Evolutionary conservation across 2,888 invertebrate species (phyloP), one percentile per base, ranked within the genome.

Genomic region (Cheiracanthium punctorium): DNA sequence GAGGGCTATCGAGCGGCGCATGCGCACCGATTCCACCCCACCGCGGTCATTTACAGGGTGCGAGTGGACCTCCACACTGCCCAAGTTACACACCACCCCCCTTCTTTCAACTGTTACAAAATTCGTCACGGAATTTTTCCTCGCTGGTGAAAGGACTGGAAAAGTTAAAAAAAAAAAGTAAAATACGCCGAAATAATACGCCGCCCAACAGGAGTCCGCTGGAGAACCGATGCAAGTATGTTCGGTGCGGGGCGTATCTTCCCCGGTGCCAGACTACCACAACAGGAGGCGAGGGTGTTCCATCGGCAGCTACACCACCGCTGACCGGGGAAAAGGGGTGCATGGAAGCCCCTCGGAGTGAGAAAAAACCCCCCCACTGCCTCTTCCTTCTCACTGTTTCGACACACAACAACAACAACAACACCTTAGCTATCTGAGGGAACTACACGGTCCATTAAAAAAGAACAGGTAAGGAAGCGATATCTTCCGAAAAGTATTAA

Each of bases 31-130:
- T 41, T 48, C 80, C 74, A 43, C 33, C 85, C 71, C 85, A 86
- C 85, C 80, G 85, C 85, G 85, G 85, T 86, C 85, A 86, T 86
- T 86, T 86, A 75, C 85, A 86, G 85, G 85, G 85, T 65, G 73
- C 73, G 84, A 85, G 79, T 32, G 58, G 79, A 64, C 84, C 73
- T 69, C 30, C 48, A 43, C 71, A 73, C 76, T 24, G 73, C 48
- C 32, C 29, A 73, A 58, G 10, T 52, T 17, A 30, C 28, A 20
- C 70, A 37, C 70, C 37, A 29, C 72, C 72, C 30, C 72, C 72
- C 30, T 70, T 17, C 72, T 32, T n/a, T n/a, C n/a, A n/a, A n/a
- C n/a, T n/a, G n/a, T n/a, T n/a, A n/a, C 71, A 28, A 79, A 58
- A 65, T 73, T 80, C 70, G 28, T 30, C 32, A 29, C 69, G 69